Evolutionary conservation across 2,113 vertebrate genomes (phyloP).

Genomic region (Cettia cetti): DNA sequence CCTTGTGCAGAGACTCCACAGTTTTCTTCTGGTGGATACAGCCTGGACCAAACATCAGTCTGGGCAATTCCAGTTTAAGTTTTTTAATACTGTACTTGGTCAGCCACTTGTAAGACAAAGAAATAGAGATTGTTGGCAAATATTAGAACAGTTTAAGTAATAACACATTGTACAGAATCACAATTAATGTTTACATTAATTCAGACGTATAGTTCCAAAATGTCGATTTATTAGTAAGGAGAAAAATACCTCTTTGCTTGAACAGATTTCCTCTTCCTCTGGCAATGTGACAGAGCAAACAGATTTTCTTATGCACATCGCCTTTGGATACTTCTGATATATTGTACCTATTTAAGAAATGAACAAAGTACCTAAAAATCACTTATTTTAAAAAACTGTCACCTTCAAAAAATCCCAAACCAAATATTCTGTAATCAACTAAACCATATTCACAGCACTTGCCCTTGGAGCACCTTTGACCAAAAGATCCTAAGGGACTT

Average conservation of each 20-base stretch:
- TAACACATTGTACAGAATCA: neutral
- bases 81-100: constrained; percentile 74
- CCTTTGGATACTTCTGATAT: constrained; percentile 69
- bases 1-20: constrained; percentile 47
- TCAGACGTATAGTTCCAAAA: neutral
- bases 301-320: neutral
- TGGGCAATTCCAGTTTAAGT: constrained; percentile 77
- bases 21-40: constrained; percentile 68
- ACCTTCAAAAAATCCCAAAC: neutral
- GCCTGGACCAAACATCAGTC: constrained; percentile 68
- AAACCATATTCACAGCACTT: neutral
- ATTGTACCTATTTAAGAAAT: constrained; percentile 63
- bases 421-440: neutral
- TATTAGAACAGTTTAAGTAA: neutral
- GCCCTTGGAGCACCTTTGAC: neutral
- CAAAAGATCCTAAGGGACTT: neutral
- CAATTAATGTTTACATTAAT: neutral
- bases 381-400: neutral
- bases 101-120: constrained; percentile 76
- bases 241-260: constrained; percentile 75
- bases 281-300: constrained; percentile 60
- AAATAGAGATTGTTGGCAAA: neutral
- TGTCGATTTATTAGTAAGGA: neutral
- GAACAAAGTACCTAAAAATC: neutral
- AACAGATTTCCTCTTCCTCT: constrained; percentile 74